Conservation (phyloP, 2,888 invertebrate species). For the Alsophila aescularia region DNA sequence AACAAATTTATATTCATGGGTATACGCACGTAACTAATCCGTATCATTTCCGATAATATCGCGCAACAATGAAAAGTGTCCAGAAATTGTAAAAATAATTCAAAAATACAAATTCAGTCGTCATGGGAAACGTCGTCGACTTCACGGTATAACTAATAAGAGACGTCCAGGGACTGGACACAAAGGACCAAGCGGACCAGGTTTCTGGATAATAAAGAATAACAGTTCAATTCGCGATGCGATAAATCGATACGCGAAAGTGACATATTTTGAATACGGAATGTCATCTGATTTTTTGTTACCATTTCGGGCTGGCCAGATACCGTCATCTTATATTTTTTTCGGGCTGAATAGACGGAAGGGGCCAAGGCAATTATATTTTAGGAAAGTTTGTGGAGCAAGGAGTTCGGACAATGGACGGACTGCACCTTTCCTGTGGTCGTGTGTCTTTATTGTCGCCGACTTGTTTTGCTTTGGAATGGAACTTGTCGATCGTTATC, state of each 20-base stretch:
- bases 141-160: conserved; percentile 78
- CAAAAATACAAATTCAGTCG: conserved; percentile 69
- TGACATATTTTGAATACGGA: conserved; percentile 82
- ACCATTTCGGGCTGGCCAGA: conserved; percentile 47
- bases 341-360: conserved; percentile 51
- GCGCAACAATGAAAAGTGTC: conserved; percentile 62
- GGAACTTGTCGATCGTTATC: conserved; percentile 56
- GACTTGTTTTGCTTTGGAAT: conserved; percentile 66
- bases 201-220: conserved; percentile 37
- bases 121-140: conserved; percentile 79
- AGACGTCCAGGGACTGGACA: conserved; percentile 43
- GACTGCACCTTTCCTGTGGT: conserved; percentile 67
- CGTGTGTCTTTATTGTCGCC: conserved; percentile 64
- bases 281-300: conserved; percentile 67
- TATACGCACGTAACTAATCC: conserved; percentile 71
- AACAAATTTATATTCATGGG: conserved; percentile 50
- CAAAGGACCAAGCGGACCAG: conserved; percentile 11
- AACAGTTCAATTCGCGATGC: conserved; percentile 66
- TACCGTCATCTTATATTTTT: conserved; percentile 45
- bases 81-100: conserved; percentile 68
- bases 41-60: conserved; percentile 67
- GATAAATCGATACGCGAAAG: conserved; percentile 76
- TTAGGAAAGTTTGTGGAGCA: conserved; percentile 63
- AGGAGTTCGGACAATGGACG: conserved; percentile 64
- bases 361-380: conserved; percentile 81